Evolutionary conservation across 2,797 vertebrate genomes (phyloP).

Genomic region (Syngnathus rostellatus): DNA sequence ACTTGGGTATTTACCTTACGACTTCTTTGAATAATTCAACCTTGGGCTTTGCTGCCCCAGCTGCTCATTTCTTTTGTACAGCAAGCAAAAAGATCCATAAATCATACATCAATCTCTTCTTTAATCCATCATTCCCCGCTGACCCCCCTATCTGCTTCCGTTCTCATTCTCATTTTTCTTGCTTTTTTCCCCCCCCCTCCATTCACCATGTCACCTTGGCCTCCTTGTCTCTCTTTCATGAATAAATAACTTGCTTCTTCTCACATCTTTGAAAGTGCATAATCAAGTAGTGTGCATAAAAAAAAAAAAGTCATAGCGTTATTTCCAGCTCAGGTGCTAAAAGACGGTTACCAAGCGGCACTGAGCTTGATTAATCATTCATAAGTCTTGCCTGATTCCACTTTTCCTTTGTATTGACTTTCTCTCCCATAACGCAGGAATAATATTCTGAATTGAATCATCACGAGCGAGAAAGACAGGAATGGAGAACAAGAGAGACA

Average conservation of each 20-base stretch:
- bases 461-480: not conserved
- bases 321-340: constrained; percentile 1
- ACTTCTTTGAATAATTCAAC: constrained; percentile 55
- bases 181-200: constrained; percentile 7
- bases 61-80: not conserved
- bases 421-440: constrained; percentile 4
- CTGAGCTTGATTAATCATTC: constrained; percentile 15
- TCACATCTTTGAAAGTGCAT: constrained; percentile 25
- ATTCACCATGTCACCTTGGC: constrained; percentile 11
- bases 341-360: not conserved
- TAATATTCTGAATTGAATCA: constrained; percentile 11
- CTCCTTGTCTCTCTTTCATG: constrained; percentile 21
- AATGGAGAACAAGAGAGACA: not conserved
- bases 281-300: constrained; percentile 25
- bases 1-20: constrained; percentile 45
- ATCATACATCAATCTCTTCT: constrained; percentile 13
- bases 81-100: not conserved
- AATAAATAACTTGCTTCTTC: constrained; percentile 44
- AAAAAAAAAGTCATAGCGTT: not conserved
- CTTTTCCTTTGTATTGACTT: not conserved
- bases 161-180: constrained; percentile 15
- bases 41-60: not conserved
- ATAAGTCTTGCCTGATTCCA: constrained; percentile 19
- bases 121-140: constrained; percentile 26
- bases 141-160: constrained; percentile 32